Percentiles rank a stretch among this genome's conserved stretches.
phyloP scores from a whole-genome alignment of 2,888 invertebrate species.

The Byasa hedistus region DNA sequence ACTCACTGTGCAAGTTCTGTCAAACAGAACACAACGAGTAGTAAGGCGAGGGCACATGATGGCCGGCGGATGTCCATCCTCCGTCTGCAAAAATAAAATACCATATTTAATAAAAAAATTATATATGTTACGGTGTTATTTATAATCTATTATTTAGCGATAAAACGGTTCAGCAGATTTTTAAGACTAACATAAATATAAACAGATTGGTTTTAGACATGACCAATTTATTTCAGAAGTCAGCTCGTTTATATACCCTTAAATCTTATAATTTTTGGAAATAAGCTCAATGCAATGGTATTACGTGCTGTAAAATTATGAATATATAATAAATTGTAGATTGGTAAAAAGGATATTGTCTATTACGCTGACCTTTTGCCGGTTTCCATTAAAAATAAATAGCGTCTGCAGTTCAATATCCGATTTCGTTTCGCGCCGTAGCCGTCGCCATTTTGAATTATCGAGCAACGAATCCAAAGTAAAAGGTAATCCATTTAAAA shows the following conservation, averaged over 20 bases:
- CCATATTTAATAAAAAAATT: slow-evolving; percentile 3
- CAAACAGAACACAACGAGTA: slow-evolving; percentile 58
- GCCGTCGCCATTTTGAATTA: slow-evolving; percentile 28
- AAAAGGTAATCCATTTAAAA: no score
- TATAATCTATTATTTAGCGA: no score
- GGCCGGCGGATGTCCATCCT: slow-evolving; percentile 66
- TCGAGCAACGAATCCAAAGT: slow-evolving; percentile 10
- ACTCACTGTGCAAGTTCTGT: slow-evolving; percentile 76
- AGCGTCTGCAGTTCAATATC: slow-evolving; percentile 23
- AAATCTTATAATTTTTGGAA: no score
- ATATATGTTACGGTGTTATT: no score
- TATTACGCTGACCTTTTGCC: slow-evolving; percentile 23
- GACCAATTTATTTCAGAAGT: no score
- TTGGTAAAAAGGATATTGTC: background rate
- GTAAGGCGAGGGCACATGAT: slow-evolving; percentile 59
- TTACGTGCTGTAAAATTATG: no score
- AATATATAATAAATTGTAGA: slow-evolving; percentile 1
- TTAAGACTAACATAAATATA: no score
- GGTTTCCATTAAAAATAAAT: slow-evolving; percentile 47
- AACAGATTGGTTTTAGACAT: no score
- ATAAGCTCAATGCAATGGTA: no score
- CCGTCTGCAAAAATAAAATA: slow-evolving; percentile 56
- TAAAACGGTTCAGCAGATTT: no score
- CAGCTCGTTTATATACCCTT: no score
- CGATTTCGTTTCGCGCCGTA: slow-evolving; percentile 19